phyloP scores from a whole-genome alignment of 2,888 invertebrate genomes.

The Gymnoscelis rufifasciata region DNA sequence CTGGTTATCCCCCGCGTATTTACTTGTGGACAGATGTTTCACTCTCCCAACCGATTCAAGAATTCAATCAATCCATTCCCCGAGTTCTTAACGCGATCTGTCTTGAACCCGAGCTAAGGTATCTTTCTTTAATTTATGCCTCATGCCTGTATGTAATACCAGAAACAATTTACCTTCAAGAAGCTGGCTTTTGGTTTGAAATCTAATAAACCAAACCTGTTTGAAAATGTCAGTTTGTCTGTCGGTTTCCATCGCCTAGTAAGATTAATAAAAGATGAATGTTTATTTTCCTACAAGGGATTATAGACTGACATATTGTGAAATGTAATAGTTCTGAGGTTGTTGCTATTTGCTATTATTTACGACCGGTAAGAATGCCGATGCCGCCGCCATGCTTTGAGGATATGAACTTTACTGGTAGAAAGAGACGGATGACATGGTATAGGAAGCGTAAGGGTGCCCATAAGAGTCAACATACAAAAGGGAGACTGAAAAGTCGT shows the following conservation, averaged over 20 bases:
- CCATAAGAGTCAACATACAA: slow-evolving; percentile 21
- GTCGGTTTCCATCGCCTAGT: slow-evolving; percentile 11
- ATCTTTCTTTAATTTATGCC: neutral
- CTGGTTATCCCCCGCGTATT: slow-evolving; percentile 58
- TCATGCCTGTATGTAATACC: slow-evolving; percentile 6
- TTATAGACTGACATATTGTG: too few species aligned
- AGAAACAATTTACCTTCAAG: slow-evolving; percentile 13
- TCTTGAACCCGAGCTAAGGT: slow-evolving; percentile 2
- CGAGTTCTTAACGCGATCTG: slow-evolving; percentile 5
- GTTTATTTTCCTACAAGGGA: neutral
- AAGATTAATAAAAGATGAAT: slow-evolving; percentile 3
- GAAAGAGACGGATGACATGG: slow-evolving; percentile 38
- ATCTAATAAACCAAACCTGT: slow-evolving; percentile 22
- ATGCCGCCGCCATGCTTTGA: slow-evolving; percentile 25
- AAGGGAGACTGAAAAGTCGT: slow-evolving; percentile 25
- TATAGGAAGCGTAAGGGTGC: slow-evolving; percentile 32
- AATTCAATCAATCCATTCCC: slow-evolving; percentile 25
- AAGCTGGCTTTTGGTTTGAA: slow-evolving; percentile 13
- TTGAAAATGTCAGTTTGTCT: slow-evolving; percentile 23
- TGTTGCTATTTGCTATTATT: slow-evolving; percentile 34
- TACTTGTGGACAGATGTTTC: slow-evolving; percentile 66
- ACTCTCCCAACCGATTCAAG: slow-evolving; percentile 39
- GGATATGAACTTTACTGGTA: slow-evolving; percentile 26
- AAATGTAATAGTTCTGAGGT: slow-evolving; percentile 40
- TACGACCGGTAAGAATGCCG: slow-evolving; percentile 38